Conservation (phyloP, 30 jellyfish, hydroid and myxozoan genomes). For the Clytia hemisphaerica region DNA sequence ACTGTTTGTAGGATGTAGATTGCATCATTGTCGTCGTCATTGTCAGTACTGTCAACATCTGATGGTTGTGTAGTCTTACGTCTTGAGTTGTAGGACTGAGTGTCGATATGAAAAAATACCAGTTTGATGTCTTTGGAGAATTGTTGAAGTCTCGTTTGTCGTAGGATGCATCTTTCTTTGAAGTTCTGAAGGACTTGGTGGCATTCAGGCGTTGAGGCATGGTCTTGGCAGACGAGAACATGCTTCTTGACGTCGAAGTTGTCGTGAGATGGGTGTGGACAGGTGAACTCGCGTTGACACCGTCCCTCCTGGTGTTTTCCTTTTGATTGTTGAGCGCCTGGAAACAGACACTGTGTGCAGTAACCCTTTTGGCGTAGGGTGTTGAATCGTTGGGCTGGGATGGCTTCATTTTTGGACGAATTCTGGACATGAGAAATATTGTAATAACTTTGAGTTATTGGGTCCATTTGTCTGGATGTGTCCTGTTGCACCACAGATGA, state of each 20-base stretch:
- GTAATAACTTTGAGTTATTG: background rate
- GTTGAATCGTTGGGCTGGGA: constrained; percentile 3
- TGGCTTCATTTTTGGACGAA: constrained; percentile 17
- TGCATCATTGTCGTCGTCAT: background rate
- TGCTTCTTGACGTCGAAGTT: background rate
- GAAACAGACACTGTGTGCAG: constrained; percentile 19
- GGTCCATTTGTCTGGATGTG: constrained; percentile 15
- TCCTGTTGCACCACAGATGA: constrained; percentile 19
- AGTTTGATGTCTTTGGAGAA: background rate
- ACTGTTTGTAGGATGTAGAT: constrained; percentile 17
- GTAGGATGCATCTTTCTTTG: constrained; percentile 14
- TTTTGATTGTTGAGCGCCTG: constrained; percentile 5
- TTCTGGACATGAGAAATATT: constrained; percentile 2
- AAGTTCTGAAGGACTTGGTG: constrained; percentile 1
- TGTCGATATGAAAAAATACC: background rate
- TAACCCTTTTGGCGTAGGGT: background rate
- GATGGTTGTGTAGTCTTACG: no score
- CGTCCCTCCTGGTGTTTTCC: constrained; percentile 22
- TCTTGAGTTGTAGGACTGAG: no score
- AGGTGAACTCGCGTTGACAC: constrained; percentile 1
- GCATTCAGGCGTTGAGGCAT: background rate
- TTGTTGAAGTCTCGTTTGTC: constrained; percentile 1
- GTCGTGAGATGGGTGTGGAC: constrained; percentile 30
- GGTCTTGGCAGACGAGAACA: constrained; percentile 7
- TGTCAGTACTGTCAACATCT: no score